Evolutionary conservation across 2,888 invertebrate genomes (phyloP), one percentile per base, ranked within the genome.

Genomic region (Ophion obscuratus): DNA sequence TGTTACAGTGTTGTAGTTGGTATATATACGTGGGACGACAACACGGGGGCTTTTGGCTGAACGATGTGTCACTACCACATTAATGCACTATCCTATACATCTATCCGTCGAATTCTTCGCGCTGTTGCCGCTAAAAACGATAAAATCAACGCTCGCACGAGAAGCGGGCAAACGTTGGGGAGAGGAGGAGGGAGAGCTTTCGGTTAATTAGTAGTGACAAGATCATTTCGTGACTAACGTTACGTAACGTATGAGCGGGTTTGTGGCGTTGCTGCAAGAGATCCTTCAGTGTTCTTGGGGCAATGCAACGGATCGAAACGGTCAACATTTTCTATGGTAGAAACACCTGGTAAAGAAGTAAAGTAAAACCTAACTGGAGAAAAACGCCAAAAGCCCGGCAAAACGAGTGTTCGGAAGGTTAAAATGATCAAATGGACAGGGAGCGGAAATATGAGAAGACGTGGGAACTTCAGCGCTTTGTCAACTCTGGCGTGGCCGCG

Each of bases 191-290:
- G 71, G 62, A 75, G 59, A 67, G 75, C 79, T 80, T 78, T 84
- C 84, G 73, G 77, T 87, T 87, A 84, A 87, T 84, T 87, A 87
- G 84, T 84, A 87, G 80, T 85, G 87, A 85, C 87, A 87, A 84
- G 82, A 87, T 85, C 80, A 87, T 87, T 87, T 84, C 84, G 87
- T 87, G 87, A 84, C 87, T 84, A 79, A 79, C 64, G 31, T 85
- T 85, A 82, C 82, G 85, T 82, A 85, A 85, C 40, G 66, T 79
- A 59, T 70, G 61, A 31, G 31, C 61, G 59, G 27, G 79, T 59
- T 71, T 71, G 66, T 66, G 78, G 59, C 57, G 78, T 70, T 66
- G 64, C 53, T 31, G 82, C 71, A 76, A 71, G 36, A 76, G 40
- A 70, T 59, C 47, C 61, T 64, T 20, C 40, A 67, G 70, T 53